Evolutionary conservation across 2,888 invertebrate species (phyloP), one percentile per base, ranked within the genome.

Genomic region (Caenorhabditis becei): DNA sequence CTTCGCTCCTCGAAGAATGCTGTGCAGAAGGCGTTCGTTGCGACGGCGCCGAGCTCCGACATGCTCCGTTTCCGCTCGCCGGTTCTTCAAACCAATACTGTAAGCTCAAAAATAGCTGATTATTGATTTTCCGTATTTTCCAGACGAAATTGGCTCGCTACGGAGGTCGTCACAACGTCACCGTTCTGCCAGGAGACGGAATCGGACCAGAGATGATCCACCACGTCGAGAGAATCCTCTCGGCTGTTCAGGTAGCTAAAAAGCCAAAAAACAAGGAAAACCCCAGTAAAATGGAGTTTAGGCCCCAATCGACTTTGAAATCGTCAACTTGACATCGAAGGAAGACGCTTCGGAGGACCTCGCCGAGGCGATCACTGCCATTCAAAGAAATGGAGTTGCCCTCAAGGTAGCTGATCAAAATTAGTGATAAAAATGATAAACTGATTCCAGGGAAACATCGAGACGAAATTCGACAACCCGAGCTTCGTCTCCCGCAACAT

Each of bases 161-260:
- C 93, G 98, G 97, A 82, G 98, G 98, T 62, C 94, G 97, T 83
- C 96, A 97, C 92, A 95, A 96, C 56, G 97, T 97, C 20, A 95
- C 97, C n/a, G 95, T 97, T 94, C 93, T 98, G 67, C 96, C 97
- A 74, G 98, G 98, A 62, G 97, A 97, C 92, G 98, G 98, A 58
- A 97, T 98, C 91, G 98, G 98, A 1, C 97, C 97, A 0, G 98
- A 98, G 92, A 93, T 96, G 85, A 96, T 97, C 95, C 94, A 93
- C 82, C 95, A 97, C 92, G 95, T 98, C 51, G 95, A 95, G 90
- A 95, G 97, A 90, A 95, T 98, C 83, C 95, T 96, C 61, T 61
- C 75, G 24, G 83, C 83, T 44, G 88, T 87, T 53, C 87, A 88
- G 56, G 87, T 87, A 56, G 2, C 16, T 3, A 44, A 44, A 10